Conservation (phyloP, 2,888 invertebrate genomes). For the Tipula helvola region DNA sequence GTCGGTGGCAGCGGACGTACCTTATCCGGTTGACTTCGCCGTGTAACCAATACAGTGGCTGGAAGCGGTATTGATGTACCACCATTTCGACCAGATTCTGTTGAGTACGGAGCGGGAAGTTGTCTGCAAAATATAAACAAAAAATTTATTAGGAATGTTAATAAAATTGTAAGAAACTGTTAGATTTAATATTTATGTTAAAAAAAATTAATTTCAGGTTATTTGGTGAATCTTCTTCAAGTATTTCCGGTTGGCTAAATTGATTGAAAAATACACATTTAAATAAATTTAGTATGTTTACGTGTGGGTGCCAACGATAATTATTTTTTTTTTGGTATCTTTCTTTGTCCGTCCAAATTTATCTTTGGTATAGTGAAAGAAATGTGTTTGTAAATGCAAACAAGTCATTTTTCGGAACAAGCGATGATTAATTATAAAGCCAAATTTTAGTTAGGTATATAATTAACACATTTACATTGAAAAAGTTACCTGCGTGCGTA, state of each 20-base stretch:
- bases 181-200: not conserved
- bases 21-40: conserved; percentile 69
- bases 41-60: conserved; percentile 60
- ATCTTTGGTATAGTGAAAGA: not conserved
- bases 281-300: not conserved
- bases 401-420: not conserved
- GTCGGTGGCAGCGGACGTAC: conserved; percentile 60
- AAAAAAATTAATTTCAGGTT: not conserved
- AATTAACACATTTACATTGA: not conserved
- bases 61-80: conserved; percentile 70
- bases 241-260: not conserved
- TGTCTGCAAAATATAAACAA: conserved; percentile 41
- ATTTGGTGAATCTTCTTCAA: not conserved
- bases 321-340: not conserved
- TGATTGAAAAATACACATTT: not conserved
- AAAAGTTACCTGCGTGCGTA: not conserved
- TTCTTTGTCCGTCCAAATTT: not conserved
- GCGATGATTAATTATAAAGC: not conserved
- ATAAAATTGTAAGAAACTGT: not conserved
- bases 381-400: not conserved
- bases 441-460: not conserved
- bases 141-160: not conserved
- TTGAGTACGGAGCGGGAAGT: conserved; percentile 50
- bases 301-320: not conserved
- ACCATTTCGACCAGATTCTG: conserved; percentile 37